phyloP scores from a whole-genome alignment of 2,888 invertebrate species.

The Orthonychiurus folsomi region DNA sequence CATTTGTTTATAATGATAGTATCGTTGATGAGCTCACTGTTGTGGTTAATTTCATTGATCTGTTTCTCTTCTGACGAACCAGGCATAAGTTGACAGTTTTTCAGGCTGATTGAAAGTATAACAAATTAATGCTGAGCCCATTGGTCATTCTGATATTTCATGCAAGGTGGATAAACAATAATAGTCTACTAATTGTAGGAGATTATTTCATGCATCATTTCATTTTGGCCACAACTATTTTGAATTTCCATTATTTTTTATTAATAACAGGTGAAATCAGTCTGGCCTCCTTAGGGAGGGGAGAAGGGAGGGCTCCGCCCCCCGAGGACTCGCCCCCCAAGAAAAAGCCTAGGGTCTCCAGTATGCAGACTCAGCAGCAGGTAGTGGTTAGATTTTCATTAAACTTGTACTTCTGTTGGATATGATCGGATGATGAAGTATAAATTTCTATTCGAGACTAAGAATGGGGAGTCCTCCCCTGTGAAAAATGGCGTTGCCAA shows the following conservation, averaged over 20 bases:
- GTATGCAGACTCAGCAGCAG: conserved; percentile 39
- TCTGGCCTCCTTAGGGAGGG: conserved; percentile 41
- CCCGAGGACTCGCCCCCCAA: conserved; percentile 40
- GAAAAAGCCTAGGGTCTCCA: conserved; percentile 40
- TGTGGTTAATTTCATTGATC: too few species aligned
- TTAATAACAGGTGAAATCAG: conserved; percentile 37
- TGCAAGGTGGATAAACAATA: too few species aligned
- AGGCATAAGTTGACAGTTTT: too few species aligned
- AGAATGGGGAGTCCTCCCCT: conserved; percentile 34
- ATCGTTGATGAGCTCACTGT: too few species aligned
- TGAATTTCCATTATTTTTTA: conserved; percentile 10
- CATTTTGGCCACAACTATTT: neutral
- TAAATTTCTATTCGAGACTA: conserved; percentile 24
- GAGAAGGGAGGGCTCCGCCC: conserved; percentile 40
- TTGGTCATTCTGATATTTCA: too few species aligned
- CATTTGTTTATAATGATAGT: too few species aligned
- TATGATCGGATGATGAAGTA: neutral
- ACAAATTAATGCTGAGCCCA: too few species aligned
- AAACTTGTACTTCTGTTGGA: neutral
- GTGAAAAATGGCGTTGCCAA: conserved; percentile 39
- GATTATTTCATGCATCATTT: too few species aligned
- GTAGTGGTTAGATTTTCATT: neutral
- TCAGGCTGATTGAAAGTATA: too few species aligned
- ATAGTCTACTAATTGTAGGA: too few species aligned
- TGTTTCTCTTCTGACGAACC: too few species aligned